These are phyloP conservation scores for Dryoscopus gambensis DNA, from an alignment of 2,113 vertebrate genomes.

Conservation along the genomic window DNA sequence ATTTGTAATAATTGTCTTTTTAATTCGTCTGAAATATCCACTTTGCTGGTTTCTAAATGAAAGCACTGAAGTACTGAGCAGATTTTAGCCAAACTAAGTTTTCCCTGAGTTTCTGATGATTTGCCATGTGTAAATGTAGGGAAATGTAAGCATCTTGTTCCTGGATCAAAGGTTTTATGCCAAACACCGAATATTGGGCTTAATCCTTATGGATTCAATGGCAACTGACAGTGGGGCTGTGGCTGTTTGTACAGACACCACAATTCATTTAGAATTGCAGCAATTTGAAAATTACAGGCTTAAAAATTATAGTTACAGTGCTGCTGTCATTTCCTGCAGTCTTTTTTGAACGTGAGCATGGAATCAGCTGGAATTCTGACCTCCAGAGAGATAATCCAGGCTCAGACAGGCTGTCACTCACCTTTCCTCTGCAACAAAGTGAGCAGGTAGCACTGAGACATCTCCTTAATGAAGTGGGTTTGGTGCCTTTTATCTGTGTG, in stretches of 20 bases:
- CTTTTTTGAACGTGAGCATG: neutral
- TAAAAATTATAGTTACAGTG: neutral
- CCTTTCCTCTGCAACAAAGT: slow-evolving; percentile 1
- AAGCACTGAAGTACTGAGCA: neutral
- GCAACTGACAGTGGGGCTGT: neutral
- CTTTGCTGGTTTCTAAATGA: neutral
- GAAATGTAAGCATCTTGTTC: neutral
- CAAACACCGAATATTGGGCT: neutral
- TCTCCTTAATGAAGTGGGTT: slow-evolving; percentile 52
- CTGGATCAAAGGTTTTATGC: neutral
- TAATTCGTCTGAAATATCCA: neutral
- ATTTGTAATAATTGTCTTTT: neutral
- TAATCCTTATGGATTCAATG: neutral
- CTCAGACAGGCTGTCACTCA: neutral
- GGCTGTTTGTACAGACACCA: neutral
- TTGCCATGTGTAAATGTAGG: neutral
- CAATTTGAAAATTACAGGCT: neutral
- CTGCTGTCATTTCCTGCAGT: neutral
- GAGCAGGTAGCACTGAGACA: slow-evolving; percentile 33
- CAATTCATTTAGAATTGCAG: neutral
- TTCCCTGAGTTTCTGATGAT: neutral
- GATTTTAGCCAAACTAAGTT: neutral
- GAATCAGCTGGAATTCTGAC: slow-evolving; percentile 24
- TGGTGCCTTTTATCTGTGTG: slow-evolving; percentile 62
- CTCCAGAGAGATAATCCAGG: slow-evolving; percentile 4